Percentiles rank a stretch among this genome's conserved stretches.
These are phyloP conservation scores for Zosterops pallidus DNA, from an alignment of 2,113 vertebrate species.

Conservation along the genomic window DNA sequence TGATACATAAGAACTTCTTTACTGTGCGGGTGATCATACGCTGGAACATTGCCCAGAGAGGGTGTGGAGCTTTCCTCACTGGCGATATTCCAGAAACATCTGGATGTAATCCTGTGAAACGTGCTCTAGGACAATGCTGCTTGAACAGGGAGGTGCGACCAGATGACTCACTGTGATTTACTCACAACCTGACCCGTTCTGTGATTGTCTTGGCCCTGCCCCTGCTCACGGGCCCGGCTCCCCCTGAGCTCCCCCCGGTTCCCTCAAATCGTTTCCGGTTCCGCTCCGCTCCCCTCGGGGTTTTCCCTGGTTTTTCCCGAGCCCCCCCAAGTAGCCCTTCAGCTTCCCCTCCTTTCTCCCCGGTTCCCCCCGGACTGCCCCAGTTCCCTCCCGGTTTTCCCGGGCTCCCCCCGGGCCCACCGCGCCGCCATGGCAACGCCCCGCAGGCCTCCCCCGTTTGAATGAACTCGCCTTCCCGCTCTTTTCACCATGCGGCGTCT, in stretches of 20 bases:
- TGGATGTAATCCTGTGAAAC: background rate
- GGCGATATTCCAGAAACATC: background rate
- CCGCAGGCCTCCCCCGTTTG: background rate
- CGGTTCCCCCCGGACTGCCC: background rate
- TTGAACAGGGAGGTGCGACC: too few relatives aligned
- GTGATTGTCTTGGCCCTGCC: background rate
- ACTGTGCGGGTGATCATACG: too few relatives aligned
- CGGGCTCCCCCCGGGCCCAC: background rate
- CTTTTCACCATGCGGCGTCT: background rate
- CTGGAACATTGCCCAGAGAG: background rate
- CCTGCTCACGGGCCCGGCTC: background rate
- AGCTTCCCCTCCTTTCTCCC: too few relatives aligned
- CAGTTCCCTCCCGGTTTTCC: background rate
- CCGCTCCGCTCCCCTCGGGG: too few relatives aligned
- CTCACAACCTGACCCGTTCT: too few relatives aligned
- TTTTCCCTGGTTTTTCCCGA: background rate
- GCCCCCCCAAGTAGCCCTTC: background rate
- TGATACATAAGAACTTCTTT: background rate
- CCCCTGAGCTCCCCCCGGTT: too few relatives aligned
- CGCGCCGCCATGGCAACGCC: background rate
- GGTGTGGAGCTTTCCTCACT: background rate
- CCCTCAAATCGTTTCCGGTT: too few relatives aligned
- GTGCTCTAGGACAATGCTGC: background rate
- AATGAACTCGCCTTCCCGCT: background rate
- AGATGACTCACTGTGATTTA: accelerated